phyloP scores from a whole-genome alignment of 2,113 vertebrate species.

The Brachypodius melanocephalos region DNA sequence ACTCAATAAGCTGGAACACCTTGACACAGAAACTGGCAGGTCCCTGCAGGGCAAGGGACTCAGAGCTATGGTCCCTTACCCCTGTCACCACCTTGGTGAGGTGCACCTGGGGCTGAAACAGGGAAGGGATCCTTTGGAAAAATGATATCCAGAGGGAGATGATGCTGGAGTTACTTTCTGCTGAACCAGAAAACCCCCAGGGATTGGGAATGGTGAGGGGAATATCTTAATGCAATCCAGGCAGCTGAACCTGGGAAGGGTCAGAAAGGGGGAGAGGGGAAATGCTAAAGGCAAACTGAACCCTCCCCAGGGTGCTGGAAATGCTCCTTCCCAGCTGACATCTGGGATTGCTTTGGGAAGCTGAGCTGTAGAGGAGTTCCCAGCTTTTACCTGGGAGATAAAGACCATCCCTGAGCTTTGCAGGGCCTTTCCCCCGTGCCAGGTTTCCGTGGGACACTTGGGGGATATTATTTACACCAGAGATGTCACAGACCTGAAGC shows the following conservation, averaged over 20 bases:
- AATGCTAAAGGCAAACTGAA: background rate
- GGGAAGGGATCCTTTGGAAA: background rate
- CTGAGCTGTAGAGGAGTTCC: background rate
- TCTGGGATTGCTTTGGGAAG: slow-evolving; percentile 32
- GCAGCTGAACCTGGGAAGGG: background rate
- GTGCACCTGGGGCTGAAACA: background rate
- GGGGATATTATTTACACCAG: background rate
- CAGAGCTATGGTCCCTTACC: background rate
- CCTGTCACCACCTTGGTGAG: background rate
- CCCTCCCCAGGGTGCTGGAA: slow-evolving; percentile 28
- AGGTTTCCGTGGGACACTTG: background rate
- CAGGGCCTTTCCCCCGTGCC: background rate
- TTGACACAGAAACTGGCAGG: background rate
- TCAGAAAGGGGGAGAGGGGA: background rate
- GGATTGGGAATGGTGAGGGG: background rate
- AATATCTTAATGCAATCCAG: background rate
- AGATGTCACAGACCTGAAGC: background rate
- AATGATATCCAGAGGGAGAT: background rate
- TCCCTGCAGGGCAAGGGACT: background rate
- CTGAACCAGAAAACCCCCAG: background rate
- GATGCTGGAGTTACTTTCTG: background rate
- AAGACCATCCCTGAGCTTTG: background rate
- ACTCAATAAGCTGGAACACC: background rate
- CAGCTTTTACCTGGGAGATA: background rate
- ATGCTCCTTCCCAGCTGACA: background rate